Percentiles rank a stretch among this genome's conserved stretches.
phyloP scores from a whole-genome alignment of 2,113 vertebrate genomes.

The Callopanchax toddi region DNA sequence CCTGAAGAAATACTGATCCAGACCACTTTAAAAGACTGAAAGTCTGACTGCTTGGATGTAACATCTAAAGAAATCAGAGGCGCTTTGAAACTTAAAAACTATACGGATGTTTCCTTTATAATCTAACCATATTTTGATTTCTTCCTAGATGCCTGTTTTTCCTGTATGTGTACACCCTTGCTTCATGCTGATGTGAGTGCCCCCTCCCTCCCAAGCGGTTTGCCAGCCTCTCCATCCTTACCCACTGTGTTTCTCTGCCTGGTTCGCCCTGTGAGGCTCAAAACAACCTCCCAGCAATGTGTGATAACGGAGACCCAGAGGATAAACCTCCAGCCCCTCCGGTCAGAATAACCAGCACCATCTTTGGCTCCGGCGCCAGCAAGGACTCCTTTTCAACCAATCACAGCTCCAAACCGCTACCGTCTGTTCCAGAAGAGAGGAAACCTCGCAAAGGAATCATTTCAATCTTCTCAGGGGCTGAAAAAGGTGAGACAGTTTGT shows the following conservation, averaged over 20 bases:
- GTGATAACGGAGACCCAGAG: slow-evolving; percentile 94
- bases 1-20: too few species aligned
- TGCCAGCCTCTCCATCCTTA: slow-evolving; percentile 39
- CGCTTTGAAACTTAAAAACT: too few species aligned
- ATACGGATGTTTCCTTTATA: too few species aligned
- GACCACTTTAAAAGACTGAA: too few species aligned
- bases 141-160: slow-evolving; percentile 23
- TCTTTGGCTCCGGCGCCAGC: slow-evolving; percentile 85
- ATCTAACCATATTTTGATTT: not conserved
- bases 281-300: slow-evolving; percentile 82
- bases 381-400: slow-evolving; percentile 91
- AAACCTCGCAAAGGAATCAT: slow-evolving; percentile 95
- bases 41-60: too few species aligned
- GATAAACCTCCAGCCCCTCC: slow-evolving; percentile 99
- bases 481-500: slow-evolving; percentile 84
- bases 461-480: slow-evolving; percentile 92
- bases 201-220: slow-evolving; percentile 35
- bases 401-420: slow-evolving; percentile 94
- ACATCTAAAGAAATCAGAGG: too few species aligned
- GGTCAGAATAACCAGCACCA: slow-evolving; percentile 91
- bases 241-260: slow-evolving; percentile 8
- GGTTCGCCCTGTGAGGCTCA: slow-evolving; percentile 14
- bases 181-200: slow-evolving; percentile 58
- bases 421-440: slow-evolving; percentile 95
- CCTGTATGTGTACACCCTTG: slow-evolving; percentile 42